Evolutionary conservation across 2,888 invertebrate genomes (phyloP), one percentile per base, ranked within the genome.

Genomic region (Apamea sordens): DNA sequence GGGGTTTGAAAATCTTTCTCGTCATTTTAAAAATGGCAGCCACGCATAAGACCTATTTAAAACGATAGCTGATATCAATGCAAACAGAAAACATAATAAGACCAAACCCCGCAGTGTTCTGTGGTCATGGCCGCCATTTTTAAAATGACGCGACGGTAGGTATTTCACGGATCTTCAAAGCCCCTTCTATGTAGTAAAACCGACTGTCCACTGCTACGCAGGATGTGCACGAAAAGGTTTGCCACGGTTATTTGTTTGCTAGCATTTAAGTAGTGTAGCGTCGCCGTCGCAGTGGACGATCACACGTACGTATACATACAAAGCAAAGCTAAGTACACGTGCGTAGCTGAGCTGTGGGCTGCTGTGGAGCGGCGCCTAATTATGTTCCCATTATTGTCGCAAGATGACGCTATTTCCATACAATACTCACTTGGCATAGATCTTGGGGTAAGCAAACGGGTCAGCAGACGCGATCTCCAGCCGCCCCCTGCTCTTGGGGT

Each of bases 401-500:
- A 5, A 24, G 24, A 32, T 8, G 28, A 1, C 44, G 32, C 6
- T 50, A 11, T 41, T 28, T 32, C 7, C 21, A 28, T 18, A 24
- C 6, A 64, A 53, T 32, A 97, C 96, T 92, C 97, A 98, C 95
- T 98, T 98, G 53, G 98, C 98, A 91, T 98, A 98, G 77, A 99
- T 99, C 89, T 98, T 97, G 0, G 99, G 99, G 87, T 98, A 97
- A 2, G 98, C 98, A 70, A 98, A 96, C 0, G 99, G 99, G 95
- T 99, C 98, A 72, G 97, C 97, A 18, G 98, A 98, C 82, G 97
- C 97, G 47, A 99, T 97, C 86, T 98, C 98, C 7, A 98, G 94
- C 56, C 97, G 97, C 0, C 99, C 99, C 18, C 98, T 97, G 86
- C 99, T 99, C 93, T 98, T 98, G 0, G 99, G 99, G 91, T 99